Conservation (phyloP, 2,888 invertebrate species). For the Thymelicus acteon region DNA sequence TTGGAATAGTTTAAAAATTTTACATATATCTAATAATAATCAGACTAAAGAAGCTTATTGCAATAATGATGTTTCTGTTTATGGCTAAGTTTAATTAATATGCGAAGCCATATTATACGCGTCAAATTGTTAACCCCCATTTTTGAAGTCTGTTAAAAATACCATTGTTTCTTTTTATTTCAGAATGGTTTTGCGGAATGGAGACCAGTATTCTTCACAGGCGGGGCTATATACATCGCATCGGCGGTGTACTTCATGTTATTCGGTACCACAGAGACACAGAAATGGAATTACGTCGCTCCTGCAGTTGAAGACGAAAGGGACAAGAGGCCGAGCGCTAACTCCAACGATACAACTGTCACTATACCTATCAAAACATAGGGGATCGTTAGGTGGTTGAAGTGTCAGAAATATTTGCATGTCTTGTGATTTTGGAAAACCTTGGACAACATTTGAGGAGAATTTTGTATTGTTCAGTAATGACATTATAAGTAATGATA, state of each 20-base stretch:
- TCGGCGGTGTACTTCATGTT: conserved; percentile 88
- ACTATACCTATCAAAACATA: conserved; percentile 72
- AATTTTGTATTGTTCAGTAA: neutral
- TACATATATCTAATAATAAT: too few species aligned
- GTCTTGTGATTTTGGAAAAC: neutral
- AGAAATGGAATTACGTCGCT: conserved; percentile 87
- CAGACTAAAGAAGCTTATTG: too few species aligned
- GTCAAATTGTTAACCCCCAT: too few species aligned
- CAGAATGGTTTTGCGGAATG: conserved; percentile 91
- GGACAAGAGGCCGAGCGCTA: conserved; percentile 60
- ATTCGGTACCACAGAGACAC: conserved; percentile 89
- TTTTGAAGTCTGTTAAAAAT: too few species aligned
- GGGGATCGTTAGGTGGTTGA: conserved; percentile 4
- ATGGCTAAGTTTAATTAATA: too few species aligned
- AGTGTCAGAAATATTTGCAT: neutral
- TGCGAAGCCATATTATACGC: too few species aligned
- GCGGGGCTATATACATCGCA: conserved; percentile 88
- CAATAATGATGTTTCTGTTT: too few species aligned
- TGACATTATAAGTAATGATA: too few species aligned
- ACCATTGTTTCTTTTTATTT: conserved; percentile 45
- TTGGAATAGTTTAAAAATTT: too few species aligned
- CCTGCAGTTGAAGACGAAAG: conserved; percentile 61
- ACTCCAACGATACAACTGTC: conserved; percentile 64
- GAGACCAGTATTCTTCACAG: conserved; percentile 90
- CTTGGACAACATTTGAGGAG: neutral